phyloP scores from a whole-genome alignment of 2,888 invertebrate genomes.

The Lepidocyrtoides sp. region DNA sequence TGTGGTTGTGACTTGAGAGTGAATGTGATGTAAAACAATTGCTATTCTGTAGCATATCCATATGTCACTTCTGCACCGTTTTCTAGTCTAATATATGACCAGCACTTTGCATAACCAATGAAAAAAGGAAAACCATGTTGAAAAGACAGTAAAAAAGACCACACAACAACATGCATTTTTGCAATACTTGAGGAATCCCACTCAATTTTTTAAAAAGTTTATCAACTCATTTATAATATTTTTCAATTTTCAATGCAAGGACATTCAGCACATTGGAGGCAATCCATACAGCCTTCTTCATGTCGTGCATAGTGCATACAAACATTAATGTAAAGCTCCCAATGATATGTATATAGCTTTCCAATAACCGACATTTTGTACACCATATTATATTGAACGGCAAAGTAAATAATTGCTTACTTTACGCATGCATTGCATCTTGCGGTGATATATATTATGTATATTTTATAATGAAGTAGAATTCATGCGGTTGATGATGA shows the following conservation, averaged over 20 bases:
- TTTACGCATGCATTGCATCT: not conserved
- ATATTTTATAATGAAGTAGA: not conserved
- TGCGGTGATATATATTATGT: not conserved
- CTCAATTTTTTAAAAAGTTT: not conserved
- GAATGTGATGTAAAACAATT: no score
- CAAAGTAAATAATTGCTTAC: not conserved
- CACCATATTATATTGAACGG: not conserved
- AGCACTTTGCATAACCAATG: not conserved
- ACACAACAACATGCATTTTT: not conserved
- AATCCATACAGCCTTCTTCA: not conserved
- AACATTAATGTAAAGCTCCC: no score
- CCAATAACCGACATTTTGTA: not conserved
- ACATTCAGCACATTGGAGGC: not conserved
- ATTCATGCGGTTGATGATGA: not conserved
- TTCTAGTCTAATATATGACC: no score
- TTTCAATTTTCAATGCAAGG: conserved; percentile 1
- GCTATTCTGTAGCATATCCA: no score
- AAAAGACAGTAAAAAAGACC: not conserved
- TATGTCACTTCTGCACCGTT: no score
- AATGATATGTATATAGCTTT: not conserved
- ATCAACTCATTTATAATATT: not conserved
- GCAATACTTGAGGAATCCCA: not conserved
- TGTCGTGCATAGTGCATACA: no score
- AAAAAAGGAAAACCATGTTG: not conserved
- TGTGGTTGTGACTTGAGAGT: no score